phyloP scores from a whole-genome alignment of 2,113 vertebrate genomes.

The Alaudala cheleensis region DNA sequence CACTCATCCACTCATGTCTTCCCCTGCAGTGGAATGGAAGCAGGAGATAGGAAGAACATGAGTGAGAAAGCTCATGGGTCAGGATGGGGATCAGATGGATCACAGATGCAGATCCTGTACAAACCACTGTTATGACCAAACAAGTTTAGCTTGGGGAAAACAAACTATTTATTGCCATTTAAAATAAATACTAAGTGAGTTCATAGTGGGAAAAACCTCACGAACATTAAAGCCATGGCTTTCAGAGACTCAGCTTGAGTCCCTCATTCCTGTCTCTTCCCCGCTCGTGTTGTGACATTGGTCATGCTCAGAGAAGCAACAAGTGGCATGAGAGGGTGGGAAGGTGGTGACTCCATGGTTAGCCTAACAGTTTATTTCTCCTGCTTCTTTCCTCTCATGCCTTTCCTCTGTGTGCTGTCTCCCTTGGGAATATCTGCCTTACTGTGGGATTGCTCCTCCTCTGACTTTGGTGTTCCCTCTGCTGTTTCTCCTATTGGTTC shows the following conservation, averaged over 20 bases:
- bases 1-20: neutral
- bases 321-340: neutral
- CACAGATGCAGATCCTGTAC: neutral
- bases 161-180: neutral
- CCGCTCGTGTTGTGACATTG: rapidly evolving
- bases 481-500: neutral
- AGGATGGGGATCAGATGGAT: neutral
- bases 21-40: too few relatives aligned
- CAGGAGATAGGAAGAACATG: neutral
- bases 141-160: neutral
- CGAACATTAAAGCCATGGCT: neutral
- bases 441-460: rapidly evolving
- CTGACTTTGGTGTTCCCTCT: neutral
- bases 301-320: rapidly evolving
- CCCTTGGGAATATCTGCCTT: neutral
- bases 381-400: neutral
- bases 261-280: neutral
- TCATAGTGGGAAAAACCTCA: neutral
- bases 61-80: neutral
- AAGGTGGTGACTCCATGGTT: neutral
- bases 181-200: neutral
- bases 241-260: neutral
- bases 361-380: neutral
- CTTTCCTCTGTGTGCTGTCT: neutral
- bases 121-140: neutral